Evolutionary conservation across 2,797 vertebrate genomes (phyloP).

Genomic region (Nannoperca obscura): DNA sequence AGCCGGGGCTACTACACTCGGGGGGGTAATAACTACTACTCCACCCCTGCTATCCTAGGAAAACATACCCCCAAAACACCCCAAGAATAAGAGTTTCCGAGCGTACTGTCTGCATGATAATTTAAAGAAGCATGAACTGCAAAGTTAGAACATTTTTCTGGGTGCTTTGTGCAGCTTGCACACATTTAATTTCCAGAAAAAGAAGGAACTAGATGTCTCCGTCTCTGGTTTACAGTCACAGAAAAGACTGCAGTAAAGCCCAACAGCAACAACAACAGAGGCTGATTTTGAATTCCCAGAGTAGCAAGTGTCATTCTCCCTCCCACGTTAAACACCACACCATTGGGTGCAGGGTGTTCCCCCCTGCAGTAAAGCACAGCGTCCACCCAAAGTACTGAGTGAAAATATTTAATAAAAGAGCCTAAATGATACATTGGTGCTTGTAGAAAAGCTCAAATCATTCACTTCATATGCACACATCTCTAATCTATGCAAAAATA

Average conservation of each 20-base stretch:
- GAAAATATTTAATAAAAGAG: background rate
- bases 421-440: background rate
- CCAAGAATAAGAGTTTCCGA: background rate
- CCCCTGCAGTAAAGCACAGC: background rate
- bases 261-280: background rate
- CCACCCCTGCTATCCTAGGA: background rate
- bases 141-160: background rate
- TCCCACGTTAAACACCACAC: slow-evolving; percentile 5
- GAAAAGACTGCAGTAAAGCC: background rate
- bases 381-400: background rate
- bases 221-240: background rate
- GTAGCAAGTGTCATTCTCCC: background rate
- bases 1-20: background rate
- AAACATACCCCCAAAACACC: background rate
- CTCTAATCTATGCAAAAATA: background rate
- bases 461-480: slow-evolving; percentile 1
- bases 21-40: no score
- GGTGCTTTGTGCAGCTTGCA: background rate
- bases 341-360: background rate
- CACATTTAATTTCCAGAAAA: background rate
- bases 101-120: background rate
- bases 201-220: background rate
- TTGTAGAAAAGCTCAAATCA: slow-evolving; percentile 2
- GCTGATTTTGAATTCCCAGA: background rate
- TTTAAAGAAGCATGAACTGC: background rate